A percentile compares a stretch with the other conserved stretches of the same genome.
These are phyloP conservation scores for Biston stratarius DNA, from an alignment of 2,888 invertebrate genomes.

Conservation along the genomic window DNA sequence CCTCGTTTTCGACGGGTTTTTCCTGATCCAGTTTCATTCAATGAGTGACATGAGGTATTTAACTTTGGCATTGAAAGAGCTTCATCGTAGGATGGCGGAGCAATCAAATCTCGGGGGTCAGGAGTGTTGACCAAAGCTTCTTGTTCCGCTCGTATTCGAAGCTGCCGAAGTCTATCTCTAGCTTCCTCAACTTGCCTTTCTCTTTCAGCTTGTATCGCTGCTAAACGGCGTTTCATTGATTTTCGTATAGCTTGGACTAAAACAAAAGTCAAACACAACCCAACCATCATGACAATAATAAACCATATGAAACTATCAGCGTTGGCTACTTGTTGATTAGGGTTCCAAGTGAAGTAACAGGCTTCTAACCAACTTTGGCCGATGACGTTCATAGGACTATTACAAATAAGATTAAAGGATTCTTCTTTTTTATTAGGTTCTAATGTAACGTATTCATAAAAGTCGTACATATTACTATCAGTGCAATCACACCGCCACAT, in stretches of 20 bases:
- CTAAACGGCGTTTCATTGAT: conserved; percentile 84
- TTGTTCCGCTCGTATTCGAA: conserved; percentile 82
- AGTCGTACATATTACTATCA: conserved; percentile 86
- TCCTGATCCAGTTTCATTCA: conserved; percentile 77
- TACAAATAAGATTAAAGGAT: conserved; percentile 87
- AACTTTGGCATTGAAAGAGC: conserved; percentile 91
- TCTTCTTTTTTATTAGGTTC: conserved; percentile 85
- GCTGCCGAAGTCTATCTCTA: conserved; percentile 84
- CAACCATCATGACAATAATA: conserved; percentile 83
- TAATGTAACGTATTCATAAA: conserved; percentile 87
- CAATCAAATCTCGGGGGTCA: conserved; percentile 89
- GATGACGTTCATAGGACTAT: conserved; percentile 87
- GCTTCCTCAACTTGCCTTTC: conserved; percentile 86
- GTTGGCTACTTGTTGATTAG: conserved; percentile 65
- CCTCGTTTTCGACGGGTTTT: conserved; percentile 75
- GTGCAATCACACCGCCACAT: conserved; percentile 92
- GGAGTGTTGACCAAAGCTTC: conserved; percentile 87
- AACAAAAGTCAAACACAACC: conserved; percentile 83
- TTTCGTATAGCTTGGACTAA: conserved; percentile 84
- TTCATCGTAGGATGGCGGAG: conserved; percentile 92
- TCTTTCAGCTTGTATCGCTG: conserved; percentile 80
- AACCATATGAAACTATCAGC: conserved; percentile 87
- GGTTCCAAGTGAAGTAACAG: conserved; percentile 88
- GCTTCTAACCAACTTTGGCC: conserved; percentile 90
- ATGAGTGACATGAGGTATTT: conserved; percentile 87